phyloP scores from a whole-genome alignment of 1,140 invertebrate genomes.

The Aphidius gifuensis region DNA sequence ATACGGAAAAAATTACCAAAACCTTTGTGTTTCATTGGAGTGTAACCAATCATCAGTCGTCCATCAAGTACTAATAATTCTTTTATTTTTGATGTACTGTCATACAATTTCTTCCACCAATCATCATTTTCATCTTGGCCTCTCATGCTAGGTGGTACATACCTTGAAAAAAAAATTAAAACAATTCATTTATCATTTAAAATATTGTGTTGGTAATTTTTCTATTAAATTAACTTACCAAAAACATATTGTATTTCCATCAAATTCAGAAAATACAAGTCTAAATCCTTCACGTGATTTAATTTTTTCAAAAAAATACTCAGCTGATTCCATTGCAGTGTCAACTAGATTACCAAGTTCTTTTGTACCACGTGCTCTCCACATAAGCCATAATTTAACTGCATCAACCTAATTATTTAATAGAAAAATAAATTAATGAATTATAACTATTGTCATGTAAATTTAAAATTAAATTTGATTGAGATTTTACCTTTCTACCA shows the following conservation, averaged over 20 bases:
- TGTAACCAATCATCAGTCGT: conserved; percentile 81
- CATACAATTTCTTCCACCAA: conserved; percentile 68
- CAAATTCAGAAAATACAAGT: conserved; percentile 60
- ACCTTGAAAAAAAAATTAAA: conserved; percentile 34
- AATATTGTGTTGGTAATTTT: background rate
- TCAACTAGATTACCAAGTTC: conserved; percentile 63
- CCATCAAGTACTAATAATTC: conserved; percentile 74
- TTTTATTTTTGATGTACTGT: conserved; percentile 80
- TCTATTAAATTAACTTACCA: conserved; percentile 61
- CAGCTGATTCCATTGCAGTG: conserved; percentile 60
- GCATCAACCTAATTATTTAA: conserved; percentile 67
- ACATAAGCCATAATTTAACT: conserved; percentile 92
- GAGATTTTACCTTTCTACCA: conserved; percentile 69
- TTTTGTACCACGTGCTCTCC: conserved; percentile 71
- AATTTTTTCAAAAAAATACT: conserved; percentile 59
- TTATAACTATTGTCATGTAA: conserved; percentile 4
- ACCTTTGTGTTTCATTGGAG: conserved; percentile 66
- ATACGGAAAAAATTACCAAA: conserved; percentile 85
- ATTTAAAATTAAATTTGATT: background rate
- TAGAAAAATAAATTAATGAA: conserved; percentile 7
- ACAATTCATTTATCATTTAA: background rate
- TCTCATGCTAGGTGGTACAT: conserved; percentile 75
- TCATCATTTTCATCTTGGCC: conserved; percentile 58
- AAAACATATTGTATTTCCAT: conserved; percentile 86
- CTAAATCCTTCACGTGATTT: conserved; percentile 58